phyloP scores from a whole-genome alignment of 2,113 vertebrate species.

The Pelobates fuscus region DNA sequence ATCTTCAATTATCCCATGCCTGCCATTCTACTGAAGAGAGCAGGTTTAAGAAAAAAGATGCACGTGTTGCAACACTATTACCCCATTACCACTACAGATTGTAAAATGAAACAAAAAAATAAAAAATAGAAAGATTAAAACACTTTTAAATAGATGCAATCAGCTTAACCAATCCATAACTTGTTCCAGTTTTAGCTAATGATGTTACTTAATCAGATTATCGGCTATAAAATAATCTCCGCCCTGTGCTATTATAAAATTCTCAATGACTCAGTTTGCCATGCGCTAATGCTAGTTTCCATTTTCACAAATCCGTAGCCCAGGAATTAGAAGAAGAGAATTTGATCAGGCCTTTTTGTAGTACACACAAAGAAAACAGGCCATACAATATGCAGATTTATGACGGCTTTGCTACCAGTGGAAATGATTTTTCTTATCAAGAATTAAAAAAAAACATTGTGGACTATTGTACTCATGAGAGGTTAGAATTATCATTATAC shows the following conservation, averaged over 20 bases:
- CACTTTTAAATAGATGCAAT: too few relatives aligned
- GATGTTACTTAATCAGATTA: constrained; percentile 27
- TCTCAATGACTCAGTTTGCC: constrained; percentile 21
- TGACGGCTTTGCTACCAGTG: constrained; percentile 6
- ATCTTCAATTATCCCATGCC: too few relatives aligned
- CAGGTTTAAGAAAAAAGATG: too few relatives aligned
- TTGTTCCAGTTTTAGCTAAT: constrained; percentile 33
- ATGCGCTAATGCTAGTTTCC: constrained; percentile 7
- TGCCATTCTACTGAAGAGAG: too few relatives aligned
- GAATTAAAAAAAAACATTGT: constrained; percentile 29
- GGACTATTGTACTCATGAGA: constrained; percentile 32
- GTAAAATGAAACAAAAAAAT: too few relatives aligned
- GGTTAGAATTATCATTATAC: constrained; percentile 12
- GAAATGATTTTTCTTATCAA: constrained; percentile 31
- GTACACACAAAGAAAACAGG: constrained; percentile 31
- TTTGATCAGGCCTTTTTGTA: constrained; percentile 40
- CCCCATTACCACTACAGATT: too few relatives aligned
- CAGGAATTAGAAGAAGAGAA: constrained; percentile 37
- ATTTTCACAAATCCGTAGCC: constrained; percentile 24
- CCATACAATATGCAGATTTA: constrained; percentile 42
- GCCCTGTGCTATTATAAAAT: constrained; percentile 19
- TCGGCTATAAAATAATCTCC: constrained; percentile 30
- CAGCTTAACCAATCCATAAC: not conserved
- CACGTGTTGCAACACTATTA: too few relatives aligned
- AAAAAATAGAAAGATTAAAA: too few relatives aligned